These are phyloP conservation scores for Siderastrea siderea DNA, from an alignment of 92 coral and sea anemone genomes.

Conservation along the genomic window DNA sequence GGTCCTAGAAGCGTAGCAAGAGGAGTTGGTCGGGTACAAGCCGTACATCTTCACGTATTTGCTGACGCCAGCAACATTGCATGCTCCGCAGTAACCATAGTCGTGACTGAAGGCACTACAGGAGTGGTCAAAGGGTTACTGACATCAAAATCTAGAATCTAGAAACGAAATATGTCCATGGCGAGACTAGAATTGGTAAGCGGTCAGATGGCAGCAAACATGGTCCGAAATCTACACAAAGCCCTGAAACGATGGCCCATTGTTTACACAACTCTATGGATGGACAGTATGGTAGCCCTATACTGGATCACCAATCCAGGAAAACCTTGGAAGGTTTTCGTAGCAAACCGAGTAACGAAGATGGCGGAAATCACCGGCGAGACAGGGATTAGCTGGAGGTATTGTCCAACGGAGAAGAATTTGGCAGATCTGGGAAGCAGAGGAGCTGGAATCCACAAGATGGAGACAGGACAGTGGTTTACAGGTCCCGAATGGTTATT, in stretches of 20 bases:
- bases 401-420: constrained; percentile 77
- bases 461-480: constrained; percentile 69
- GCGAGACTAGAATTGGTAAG: constrained; percentile 67
- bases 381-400: constrained; percentile 58
- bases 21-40: constrained; percentile 27
- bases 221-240: constrained; percentile 52
- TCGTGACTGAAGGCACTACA: constrained; percentile 56
- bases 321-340: constrained; percentile 72
- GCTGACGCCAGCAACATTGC: constrained; percentile 81
- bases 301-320: constrained; percentile 80
- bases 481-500: constrained; percentile 65
- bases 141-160: constrained; percentile 78
- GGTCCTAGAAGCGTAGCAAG: constrained; percentile 58
- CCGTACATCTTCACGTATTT: constrained; percentile 68
- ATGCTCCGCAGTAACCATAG: constrained; percentile 72
- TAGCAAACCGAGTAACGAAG: constrained; percentile 69
- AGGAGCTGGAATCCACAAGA: constrained; percentile 66
- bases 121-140: constrained; percentile 69
- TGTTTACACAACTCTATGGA: constrained; percentile 51
- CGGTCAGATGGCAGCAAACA: constrained; percentile 74
- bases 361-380: constrained; percentile 68
- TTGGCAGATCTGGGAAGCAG: constrained; percentile 79
- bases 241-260: constrained; percentile 70
- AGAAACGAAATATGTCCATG: constrained; percentile 75
- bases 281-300: constrained; percentile 69